Percentiles rank a stretch among this genome's conserved stretches.
Evolutionary conservation across 2,113 vertebrate genomes (phyloP).

Genomic region (Elephas maximus): DNA sequence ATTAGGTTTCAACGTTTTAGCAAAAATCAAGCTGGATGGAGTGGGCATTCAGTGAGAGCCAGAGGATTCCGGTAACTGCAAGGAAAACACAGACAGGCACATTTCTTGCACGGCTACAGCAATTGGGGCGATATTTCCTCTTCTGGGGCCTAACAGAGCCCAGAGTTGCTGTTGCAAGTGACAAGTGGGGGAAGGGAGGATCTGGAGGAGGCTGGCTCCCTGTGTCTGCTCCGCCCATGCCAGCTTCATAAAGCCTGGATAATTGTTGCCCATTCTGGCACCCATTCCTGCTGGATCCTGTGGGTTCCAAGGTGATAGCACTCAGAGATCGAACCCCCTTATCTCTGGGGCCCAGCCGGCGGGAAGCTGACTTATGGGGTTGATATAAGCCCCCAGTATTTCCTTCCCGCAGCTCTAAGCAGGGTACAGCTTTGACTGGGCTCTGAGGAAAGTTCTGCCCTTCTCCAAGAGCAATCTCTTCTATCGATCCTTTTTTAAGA

Average conservation of each 20-base stretch:
- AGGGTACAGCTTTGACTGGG: not conserved
- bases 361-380: not conserved
- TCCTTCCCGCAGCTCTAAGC: not conserved
- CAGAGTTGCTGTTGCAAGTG: not conserved
- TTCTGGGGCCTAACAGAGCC: constrained; percentile 38
- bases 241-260: not conserved
- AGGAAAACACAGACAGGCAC: constrained; percentile 77
- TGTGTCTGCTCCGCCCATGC: rapidly evolving
- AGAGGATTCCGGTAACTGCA: constrained; percentile 79
- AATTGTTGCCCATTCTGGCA: not conserved
- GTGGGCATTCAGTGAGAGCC: constrained; percentile 61
- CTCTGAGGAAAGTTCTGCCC: not conserved
- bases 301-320: rapidly evolving
- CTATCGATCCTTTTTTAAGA: not conserved
- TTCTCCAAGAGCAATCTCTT: rapidly evolving
- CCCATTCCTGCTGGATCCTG: not conserved
- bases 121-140: not conserved
- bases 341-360: not conserved
- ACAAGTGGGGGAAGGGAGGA: not conserved
- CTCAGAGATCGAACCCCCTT: rapidly evolving
- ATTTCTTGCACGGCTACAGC: constrained; percentile 49
- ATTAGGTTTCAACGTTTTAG: constrained; percentile 83
- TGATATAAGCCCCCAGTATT: rapidly evolving
- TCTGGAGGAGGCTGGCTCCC: too few species aligned
- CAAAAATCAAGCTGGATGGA: constrained; percentile 52